Percentiles rank a stretch among this genome's conserved stretches.
Conservation (phyloP, 2,797 vertebrate genomes). For the Atherinosoma microstoma region DNA sequence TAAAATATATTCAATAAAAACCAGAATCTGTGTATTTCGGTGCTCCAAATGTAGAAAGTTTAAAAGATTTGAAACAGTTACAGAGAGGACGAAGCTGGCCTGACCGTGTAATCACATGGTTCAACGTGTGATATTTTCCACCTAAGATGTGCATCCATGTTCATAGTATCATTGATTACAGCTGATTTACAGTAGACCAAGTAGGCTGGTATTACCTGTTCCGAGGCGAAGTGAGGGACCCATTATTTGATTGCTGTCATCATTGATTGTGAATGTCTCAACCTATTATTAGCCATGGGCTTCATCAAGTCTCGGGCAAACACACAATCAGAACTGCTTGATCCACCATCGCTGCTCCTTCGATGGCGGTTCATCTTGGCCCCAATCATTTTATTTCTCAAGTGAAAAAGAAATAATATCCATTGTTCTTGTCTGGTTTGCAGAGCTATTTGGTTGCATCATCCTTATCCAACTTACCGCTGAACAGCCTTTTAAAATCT, state of each 20-base stretch:
- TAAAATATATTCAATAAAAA: background rate
- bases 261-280: conserved; percentile 71
- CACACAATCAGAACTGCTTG: conserved; percentile 57
- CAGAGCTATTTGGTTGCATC: conserved; percentile 13
- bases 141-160: background rate
- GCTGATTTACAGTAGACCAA: conserved; percentile 25
- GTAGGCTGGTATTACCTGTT: conserved; percentile 26
- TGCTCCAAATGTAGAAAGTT: background rate
- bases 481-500: background rate
- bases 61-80: background rate
- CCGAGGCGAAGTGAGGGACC: conserved; percentile 67
- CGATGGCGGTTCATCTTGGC: background rate
- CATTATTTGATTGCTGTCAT: conserved; percentile 77
- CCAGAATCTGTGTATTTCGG: background rate
- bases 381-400: background rate
- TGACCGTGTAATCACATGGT: conserved; percentile 21
- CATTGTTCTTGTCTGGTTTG: conserved; percentile 9
- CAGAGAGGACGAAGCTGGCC: background rate
- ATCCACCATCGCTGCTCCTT: background rate
- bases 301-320: conserved; percentile 48
- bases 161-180: conserved; percentile 52
- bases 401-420: conserved; percentile 23
- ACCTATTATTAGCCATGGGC: conserved; percentile 52
- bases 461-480: conserved; percentile 7
- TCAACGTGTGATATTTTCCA: background rate